Conservation (phyloP, 2,797 vertebrate genomes). For the Sibirionetta formosa region DNA sequence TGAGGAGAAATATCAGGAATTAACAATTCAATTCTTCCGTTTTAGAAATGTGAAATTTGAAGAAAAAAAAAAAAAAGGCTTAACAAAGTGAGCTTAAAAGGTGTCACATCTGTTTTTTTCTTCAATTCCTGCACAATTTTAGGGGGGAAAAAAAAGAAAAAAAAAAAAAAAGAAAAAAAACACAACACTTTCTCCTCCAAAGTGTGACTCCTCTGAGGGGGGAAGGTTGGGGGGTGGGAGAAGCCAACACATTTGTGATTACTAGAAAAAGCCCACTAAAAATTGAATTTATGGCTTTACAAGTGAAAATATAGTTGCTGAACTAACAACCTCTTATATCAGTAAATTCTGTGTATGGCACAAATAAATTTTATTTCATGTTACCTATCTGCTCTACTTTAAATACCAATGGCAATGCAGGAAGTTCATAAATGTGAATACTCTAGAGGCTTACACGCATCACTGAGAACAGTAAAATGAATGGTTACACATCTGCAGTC, state of each 20-base stretch:
- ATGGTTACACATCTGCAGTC: slow-evolving; percentile 38
- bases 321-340: background rate
- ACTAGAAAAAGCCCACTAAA: background rate
- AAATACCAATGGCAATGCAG: slow-evolving; percentile 31
- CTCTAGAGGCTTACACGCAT: background rate
- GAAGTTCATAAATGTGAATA: slow-evolving; percentile 49
- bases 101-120: background rate
- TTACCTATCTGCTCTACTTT: slow-evolving; percentile 28
- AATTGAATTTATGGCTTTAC: slow-evolving; percentile 49
- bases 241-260: background rate
- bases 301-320: slow-evolving; percentile 25
- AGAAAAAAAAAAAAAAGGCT: background rate
- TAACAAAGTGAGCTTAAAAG: slow-evolving; percentile 31
- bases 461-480: slow-evolving; percentile 41
- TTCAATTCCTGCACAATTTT: background rate
- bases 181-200: background rate
- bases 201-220: slow-evolving; percentile 1
- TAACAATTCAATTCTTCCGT: slow-evolving; percentile 11
- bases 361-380: background rate
- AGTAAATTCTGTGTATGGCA: background rate
- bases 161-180: background rate
- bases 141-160: background rate
- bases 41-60: slow-evolving; percentile 21
- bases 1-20: slow-evolving; percentile 29
- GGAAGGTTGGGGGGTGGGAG: background rate